Percentiles rank a stretch among this genome's conserved stretches.
Conservation (phyloP, 2,888 invertebrate genomes). For the Hermodice carunculata region DNA sequence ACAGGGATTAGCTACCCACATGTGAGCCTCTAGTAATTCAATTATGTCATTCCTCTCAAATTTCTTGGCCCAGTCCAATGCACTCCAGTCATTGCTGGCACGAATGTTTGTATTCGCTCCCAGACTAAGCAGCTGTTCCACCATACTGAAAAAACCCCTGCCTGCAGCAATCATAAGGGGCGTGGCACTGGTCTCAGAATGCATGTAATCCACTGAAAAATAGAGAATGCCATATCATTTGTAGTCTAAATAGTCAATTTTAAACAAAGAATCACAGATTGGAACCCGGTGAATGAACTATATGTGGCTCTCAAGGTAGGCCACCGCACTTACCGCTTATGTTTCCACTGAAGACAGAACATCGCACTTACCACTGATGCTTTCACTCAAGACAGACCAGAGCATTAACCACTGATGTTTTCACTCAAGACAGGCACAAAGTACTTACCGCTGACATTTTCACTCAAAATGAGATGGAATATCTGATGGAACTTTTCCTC, state of each 20-base stretch:
- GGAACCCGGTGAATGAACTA: too few species aligned
- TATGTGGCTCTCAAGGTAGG: too few species aligned
- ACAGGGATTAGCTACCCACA: constrained; percentile 58
- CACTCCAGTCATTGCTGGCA: constrained; percentile 78
- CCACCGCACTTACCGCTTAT: too few species aligned
- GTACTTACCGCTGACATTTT: constrained; percentile 77
- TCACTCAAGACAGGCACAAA: too few species aligned
- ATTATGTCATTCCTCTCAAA: constrained; percentile 77
- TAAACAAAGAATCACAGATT: too few species aligned
- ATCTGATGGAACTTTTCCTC: constrained; percentile 82
- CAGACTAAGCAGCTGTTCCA: constrained; percentile 80
- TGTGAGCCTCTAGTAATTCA: constrained; percentile 74
- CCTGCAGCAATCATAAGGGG: constrained; percentile 85
- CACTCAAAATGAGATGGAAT: constrained; percentile 82
- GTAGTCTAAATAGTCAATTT: too few species aligned
- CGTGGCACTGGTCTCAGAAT: constrained; percentile 77
- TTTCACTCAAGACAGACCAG: too few species aligned
- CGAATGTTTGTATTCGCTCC: constrained; percentile 77
- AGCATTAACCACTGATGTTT: too few species aligned
- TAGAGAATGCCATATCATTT: too few species aligned
- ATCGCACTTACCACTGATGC: too few species aligned
- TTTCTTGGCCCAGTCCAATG: constrained; percentile 79
- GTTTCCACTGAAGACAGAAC: too few species aligned
- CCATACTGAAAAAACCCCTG: constrained; percentile 78
- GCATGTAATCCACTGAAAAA: constrained; percentile 77